Base-by-base conservation (phyloP, 2,113 vertebrate genomes). In the Ariopsis seemanni region DNA sequence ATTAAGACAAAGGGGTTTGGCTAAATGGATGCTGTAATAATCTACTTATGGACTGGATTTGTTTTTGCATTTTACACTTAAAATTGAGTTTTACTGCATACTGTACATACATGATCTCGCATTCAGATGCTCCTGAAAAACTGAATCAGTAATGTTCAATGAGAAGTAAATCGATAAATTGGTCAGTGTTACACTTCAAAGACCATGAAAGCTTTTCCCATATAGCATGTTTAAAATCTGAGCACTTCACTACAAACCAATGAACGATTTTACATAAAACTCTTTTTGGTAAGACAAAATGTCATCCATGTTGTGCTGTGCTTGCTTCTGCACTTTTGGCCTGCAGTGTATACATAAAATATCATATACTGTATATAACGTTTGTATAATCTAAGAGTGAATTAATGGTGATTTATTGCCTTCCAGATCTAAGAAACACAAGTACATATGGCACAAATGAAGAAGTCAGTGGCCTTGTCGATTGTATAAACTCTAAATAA, bases 361-460 rank as follows among this genome's bases (percentile, higher is more conserved):
- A 57, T 83, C 25, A 84, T 82, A 83, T 58, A 83, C 83, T 65
- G 52, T 85, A 81, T 30, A 85, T 63, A n/a, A 50, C 42, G 25
- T 65, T 53, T 53, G 52, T 78, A 65, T 79, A 53, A 79, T 65
- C 58, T 62, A 25, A 55, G 50, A 55, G 53, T 30, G 67, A 85
- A 58, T 62, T 86, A 50, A 60, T 52, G 57, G 18, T 71, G n/a
- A 82, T 83, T 52, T 55, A 62, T 77, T 88, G 52, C 60, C 72
- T 79, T 79, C 48, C 63, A 57, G 50, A 69, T 57, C 53, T 27
- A 80, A 80, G 60, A 63, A 48, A 55, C 50, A 69, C 48, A 86
- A 55, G 69, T 53, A 58, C 20, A 75, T 63, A 50, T 83, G 69
- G 57, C 80, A 88, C 27, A 79, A 78, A 84, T 79, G 7, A 65